Percentiles rank a stretch among this genome's conserved stretches.
phyloP scores from a whole-genome alignment of 2,113 vertebrate species.

The Tragelaphus strepsiceros region DNA sequence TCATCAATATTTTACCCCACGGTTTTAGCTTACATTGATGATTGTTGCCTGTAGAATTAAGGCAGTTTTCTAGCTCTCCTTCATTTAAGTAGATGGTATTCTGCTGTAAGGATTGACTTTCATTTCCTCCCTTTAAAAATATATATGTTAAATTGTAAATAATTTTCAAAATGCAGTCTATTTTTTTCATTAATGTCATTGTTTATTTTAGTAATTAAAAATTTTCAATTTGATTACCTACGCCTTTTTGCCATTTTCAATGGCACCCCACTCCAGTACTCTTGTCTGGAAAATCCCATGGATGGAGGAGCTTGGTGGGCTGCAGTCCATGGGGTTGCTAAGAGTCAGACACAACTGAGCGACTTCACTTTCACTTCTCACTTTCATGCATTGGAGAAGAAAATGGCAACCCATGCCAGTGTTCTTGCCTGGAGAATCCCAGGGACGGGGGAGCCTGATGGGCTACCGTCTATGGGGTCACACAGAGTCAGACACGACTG shows the following conservation, averaged over 20 bases:
- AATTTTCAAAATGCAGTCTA: neutral
- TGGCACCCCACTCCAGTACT: too few species aligned
- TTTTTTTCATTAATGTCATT: neutral
- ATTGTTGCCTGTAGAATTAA: neutral
- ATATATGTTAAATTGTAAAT: neutral
- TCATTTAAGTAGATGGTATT: neutral
- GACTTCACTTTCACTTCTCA: too few species aligned
- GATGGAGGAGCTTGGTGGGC: too few species aligned
- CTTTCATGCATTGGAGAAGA: too few species aligned
- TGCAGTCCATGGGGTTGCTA: too few species aligned
- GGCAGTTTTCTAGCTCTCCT: neutral
- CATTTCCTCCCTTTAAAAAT: neutral
- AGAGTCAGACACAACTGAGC: too few species aligned
- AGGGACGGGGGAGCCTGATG: too few species aligned
- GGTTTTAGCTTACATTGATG: neutral
- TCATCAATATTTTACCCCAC: neutral
- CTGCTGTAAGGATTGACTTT: neutral
- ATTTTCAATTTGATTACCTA: neutral
- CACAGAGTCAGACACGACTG: too few species aligned
- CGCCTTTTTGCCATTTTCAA: neutral
- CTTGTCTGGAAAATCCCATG: too few species aligned
- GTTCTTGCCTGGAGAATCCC: too few species aligned
- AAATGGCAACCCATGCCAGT: too few species aligned
- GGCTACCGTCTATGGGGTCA: too few species aligned
- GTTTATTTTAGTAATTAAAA: neutral